Percentiles rank a stretch among this genome's conserved stretches.
Conservation (phyloP, 2,113 vertebrate species). For the Ameiurus melas region DNA sequence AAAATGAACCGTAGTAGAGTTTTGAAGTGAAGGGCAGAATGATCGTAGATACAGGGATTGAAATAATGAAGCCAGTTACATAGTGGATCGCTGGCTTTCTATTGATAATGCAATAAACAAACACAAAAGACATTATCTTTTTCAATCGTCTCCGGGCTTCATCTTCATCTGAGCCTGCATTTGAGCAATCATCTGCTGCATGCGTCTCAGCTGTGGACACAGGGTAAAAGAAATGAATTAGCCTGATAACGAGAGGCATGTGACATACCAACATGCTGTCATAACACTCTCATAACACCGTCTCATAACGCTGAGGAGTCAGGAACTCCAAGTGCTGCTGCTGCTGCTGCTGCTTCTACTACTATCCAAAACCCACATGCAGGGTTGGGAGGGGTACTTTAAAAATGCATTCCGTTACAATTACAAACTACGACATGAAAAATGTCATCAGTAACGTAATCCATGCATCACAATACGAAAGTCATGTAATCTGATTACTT, state of each 20-base stretch:
- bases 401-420: no score
- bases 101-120: background rate
- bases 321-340: background rate
- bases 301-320: background rate
- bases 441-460: no score
- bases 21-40: background rate
- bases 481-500: no score
- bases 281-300: background rate
- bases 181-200: constrained; percentile 88
- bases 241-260: background rate
- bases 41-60: background rate
- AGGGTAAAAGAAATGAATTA: background rate
- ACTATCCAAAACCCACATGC: background rate
- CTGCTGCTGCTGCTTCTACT: no score
- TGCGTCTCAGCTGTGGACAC: constrained; percentile 77
- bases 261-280: background rate
- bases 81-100: background rate
- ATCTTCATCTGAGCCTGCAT: constrained; percentile 89
- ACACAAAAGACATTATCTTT: background rate
- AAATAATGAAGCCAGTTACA: background rate
- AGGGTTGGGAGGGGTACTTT: no score
- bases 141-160: constrained; percentile 80
- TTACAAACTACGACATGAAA: no score
- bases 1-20: background rate
- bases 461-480: no score